Evolutionary conservation across 2,888 invertebrate genomes (phyloP), one percentile per base, ranked within the genome.

Genomic region (Conus canariensis): DNA sequence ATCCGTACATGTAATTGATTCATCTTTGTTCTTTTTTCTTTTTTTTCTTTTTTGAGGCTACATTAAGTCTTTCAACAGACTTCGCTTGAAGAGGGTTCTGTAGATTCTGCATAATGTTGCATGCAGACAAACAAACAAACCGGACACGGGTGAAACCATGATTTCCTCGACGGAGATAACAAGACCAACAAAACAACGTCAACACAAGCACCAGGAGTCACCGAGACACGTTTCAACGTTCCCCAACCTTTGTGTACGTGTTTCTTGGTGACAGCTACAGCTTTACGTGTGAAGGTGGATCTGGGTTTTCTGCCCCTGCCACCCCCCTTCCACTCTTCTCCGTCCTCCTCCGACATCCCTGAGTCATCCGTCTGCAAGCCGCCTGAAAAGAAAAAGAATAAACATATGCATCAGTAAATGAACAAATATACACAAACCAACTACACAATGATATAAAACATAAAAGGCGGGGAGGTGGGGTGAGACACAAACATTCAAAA

Each of bases 331-430:
- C 91, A 90, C 56, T 83, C 90, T 7, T 90, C 91, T 5, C 87
- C 90, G 25, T 91, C 91, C 16, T 91, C 91, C 25, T 91, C 91
- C 22, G 91, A 91, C 74, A 85, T 25, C 9, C 85, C 90, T 6
- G 89, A 90, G 22, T 91, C 91, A 45, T 91, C 91, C 8, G 89
- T 88, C 30, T 58, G 12, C 45, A 70, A 25, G 19, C 82, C 60
- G 45, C 59, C 89, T 89, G 83, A 8, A 59, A 25, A 64, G 8
- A 74, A 74, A 74, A 74, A 77, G 45, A 45, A 45, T 45, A 45
- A 45, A 45, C 3, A 4, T 45, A 45, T 80, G 7, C 9, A 30
- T 80, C 14, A 80, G 0, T 12, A 80, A 30, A 80, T 30, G 9
- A 80, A 80, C 22, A 25, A 74, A n/a, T n/a, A 64, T 3, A 64